phyloP scores from a whole-genome alignment of 2,888 invertebrate species.

The Spicauda simplicius region DNA sequence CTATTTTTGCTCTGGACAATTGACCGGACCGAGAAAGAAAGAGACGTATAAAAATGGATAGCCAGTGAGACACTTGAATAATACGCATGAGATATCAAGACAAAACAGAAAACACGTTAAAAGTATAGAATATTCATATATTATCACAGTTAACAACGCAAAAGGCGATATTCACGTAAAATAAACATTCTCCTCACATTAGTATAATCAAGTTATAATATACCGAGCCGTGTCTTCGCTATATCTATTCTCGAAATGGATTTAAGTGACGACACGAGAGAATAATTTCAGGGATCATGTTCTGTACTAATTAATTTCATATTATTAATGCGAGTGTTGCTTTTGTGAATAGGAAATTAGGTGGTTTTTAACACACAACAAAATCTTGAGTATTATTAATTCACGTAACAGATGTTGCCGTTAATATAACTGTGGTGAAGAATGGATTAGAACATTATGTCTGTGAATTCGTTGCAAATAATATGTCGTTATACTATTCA shows the following conservation, averaged over 20 bases:
- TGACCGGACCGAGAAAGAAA: too few relatives aligned
- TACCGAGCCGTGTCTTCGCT: conserved; percentile 4
- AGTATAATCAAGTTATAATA: conserved; percentile 14
- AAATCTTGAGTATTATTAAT: conserved; percentile 1
- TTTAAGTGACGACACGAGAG: conserved; percentile 16
- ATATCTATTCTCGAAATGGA: conserved; percentile 22
- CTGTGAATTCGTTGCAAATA: too few relatives aligned
- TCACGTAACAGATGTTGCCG: neutral
- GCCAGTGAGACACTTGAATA: too few relatives aligned
- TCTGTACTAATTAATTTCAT: conserved; percentile 15
- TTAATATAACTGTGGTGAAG: neutral
- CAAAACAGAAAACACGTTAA: too few relatives aligned
- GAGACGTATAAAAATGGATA: too few relatives aligned
- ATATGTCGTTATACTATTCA: too few relatives aligned
- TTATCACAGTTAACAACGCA: too few relatives aligned
- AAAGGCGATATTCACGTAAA: neutral
- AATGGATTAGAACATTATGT: neutral
- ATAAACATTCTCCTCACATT: conserved; percentile 12
- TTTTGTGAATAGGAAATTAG: conserved; percentile 2
- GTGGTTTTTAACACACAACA: neutral
- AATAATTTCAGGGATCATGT: conserved; percentile 22
- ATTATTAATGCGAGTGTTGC: conserved; percentile 4
- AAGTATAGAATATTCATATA: too few relatives aligned
- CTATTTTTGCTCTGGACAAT: too few relatives aligned
- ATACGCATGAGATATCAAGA: too few relatives aligned